Base-by-base conservation (phyloP, 2,113 vertebrate species). In the Silurus glanis region DNA sequence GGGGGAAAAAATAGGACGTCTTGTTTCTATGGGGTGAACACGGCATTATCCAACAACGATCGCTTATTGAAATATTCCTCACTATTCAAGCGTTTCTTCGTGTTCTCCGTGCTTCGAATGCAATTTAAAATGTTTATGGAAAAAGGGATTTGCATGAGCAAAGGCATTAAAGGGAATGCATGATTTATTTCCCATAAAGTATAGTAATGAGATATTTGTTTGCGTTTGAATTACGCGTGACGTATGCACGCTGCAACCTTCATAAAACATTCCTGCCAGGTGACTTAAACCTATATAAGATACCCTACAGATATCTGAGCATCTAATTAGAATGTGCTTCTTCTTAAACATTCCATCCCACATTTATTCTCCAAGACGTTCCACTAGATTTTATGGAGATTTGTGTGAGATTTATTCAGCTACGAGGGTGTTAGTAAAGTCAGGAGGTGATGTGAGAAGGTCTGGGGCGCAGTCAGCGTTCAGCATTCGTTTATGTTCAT, bases 1-100 rank as follows among this genome's bases (percentile, higher is more conserved):
- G 96, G 96, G 95, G 47, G 5, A 5, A 69, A 96, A 97, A 97
- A 79, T n/a, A 53, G 37, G 45, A 12, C 25, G 21, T 62, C 61
- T 59, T 81, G 58, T 76, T 28, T 78, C 84, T 72, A 69, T 82
- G 58, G n/a, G 45, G 66, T 59, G 37, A 28, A 53, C 66, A 23
- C 56, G 37, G 19, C 47, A 82, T 82, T 86, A 72, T 75, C 56
- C 80, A 81, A 64, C 13, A 51, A 64, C 45, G 71, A 75, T 61
- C 6, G 10, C 75, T 86, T 86, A 62, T 59, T 59, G 64, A 82
- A 86, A 86, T 72, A 86, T 82, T 82, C 47, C 17, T 61, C 25
- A 23, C 58, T 82, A 82, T 82, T 82, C 67, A 37, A 47, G 17
- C 8, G 9, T 5, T 62, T 75, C 21, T 75, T 82, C 59, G 37